Evolutionary conservation across 2,888 invertebrate genomes (phyloP), one percentile per base, ranked within the genome.

Genomic region (Pelosia muscerda): DNA sequence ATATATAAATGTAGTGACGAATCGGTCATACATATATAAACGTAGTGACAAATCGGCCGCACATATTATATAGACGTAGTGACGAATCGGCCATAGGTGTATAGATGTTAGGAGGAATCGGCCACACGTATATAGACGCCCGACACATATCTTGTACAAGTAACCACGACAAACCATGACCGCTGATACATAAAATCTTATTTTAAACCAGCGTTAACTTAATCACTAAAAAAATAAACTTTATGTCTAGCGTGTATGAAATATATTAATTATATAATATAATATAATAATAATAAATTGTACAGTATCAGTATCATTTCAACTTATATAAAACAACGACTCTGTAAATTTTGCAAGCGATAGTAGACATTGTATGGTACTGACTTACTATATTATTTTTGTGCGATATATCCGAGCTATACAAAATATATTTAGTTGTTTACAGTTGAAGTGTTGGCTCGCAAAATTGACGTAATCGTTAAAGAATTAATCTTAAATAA

Each of bases 301-400:
- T 93, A 94, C 93, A 93, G 90, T 90, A 90, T 89, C 90, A 89
- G 88, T 87, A 88, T 89, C 86, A 84, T 86, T 84, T 86, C 81
- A 88, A 82, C 80, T 79, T 79, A 79, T 81, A 76, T 78, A 53
- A 56, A n/a, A 78, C 42, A 31, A 42, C 63, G 69, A 61, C 71
- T 65, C n/a, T n/a, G 71, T 76, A 64, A 13, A 76, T 63, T 75
- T 66, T 75, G 70, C 71, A 72, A 74, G 72, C 54, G 3, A n/a
- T n/a, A n/a, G 23, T 19, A 19, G 55, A 10, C 56, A 54, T 23
- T 15, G 25, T 61, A 62, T 66, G 38, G 61, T 31, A 10, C 25
- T 23, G 38, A 28, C 10, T 38, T 55, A 4, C 15, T 55, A 53
- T 55, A 57, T 66, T 65, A 66, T 31, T 69, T 79, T 78, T 79